phyloP scores from a whole-genome alignment of 2,797 vertebrate species.

The Zenarchopterus dispar region DNA sequence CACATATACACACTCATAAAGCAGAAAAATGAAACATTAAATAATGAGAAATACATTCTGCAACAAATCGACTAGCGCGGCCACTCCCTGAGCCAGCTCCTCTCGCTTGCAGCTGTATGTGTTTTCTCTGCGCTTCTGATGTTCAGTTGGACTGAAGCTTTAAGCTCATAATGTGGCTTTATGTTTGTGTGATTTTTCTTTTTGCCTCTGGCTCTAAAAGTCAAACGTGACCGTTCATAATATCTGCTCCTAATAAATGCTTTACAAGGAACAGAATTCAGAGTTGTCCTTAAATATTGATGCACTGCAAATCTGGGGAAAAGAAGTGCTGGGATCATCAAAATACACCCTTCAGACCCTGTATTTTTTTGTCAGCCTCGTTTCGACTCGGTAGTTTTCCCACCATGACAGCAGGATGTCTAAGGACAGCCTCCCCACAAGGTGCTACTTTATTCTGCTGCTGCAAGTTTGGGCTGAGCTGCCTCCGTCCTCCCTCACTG shows the following conservation, averaged over 20 bases:
- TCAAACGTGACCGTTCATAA: background rate
- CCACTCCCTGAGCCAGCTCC: slow-evolving; percentile 3
- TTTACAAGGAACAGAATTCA: no score
- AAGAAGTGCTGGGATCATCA: no score
- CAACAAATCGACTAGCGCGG: background rate
- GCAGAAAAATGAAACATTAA: background rate
- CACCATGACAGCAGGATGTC: background rate
- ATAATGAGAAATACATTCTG: background rate
- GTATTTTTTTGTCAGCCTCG: no score
- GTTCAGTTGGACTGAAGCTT: slow-evolving; percentile 15
- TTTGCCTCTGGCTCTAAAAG: background rate
- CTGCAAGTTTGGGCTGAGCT: slow-evolving; percentile 15
- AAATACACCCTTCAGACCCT: no score
- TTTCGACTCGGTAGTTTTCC: background rate
- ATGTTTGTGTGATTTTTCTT: background rate
- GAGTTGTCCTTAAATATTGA: no score
- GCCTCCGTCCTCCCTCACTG: background rate
- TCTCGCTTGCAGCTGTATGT: slow-evolving; percentile 25
- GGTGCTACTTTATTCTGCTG: background rate
- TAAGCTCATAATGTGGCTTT: background rate
- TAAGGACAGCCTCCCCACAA: background rate
- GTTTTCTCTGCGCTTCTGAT: slow-evolving; percentile 14
- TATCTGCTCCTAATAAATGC: no score
- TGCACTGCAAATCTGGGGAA: no score
- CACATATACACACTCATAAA: background rate